phyloP scores from a whole-genome alignment of 2,113 vertebrate genomes.

The Serinus canaria region DNA sequence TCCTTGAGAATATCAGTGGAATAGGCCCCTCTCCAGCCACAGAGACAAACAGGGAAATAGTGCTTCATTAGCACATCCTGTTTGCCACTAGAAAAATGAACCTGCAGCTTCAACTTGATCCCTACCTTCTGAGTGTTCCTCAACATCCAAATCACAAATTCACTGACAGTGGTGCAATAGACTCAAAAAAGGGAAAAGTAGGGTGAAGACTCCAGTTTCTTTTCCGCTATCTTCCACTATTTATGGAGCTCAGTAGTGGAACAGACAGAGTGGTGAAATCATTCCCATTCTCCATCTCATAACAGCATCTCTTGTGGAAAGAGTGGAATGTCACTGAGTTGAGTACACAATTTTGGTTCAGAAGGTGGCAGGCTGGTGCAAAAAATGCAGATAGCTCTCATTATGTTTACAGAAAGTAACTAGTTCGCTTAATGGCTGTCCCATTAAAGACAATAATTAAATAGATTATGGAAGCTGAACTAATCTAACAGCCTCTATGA shows the following conservation, averaged over 20 bases:
- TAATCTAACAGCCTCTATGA: slow-evolving; percentile 19
- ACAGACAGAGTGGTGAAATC: not conserved
- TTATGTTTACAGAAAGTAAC: slow-evolving; percentile 17
- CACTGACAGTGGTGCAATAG: not conserved
- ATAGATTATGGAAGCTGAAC: slow-evolving; percentile 49
- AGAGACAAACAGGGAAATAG: not conserved
- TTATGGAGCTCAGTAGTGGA: not conserved
- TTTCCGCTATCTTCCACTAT: not conserved
- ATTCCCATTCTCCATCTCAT: not conserved
- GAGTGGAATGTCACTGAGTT: not conserved
- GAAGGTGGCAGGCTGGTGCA: not conserved
- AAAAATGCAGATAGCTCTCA: not conserved
- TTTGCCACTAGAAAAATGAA: not conserved
- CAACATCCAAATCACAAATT: not conserved
- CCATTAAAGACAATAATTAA: slow-evolving; percentile 54
- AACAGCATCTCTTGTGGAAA: not conserved
- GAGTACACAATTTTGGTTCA: not conserved
- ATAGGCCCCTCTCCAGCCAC: not conserved
- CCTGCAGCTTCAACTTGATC: not conserved
- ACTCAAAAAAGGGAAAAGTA: not conserved
- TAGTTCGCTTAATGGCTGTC: not conserved
- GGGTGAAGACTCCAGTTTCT: not conserved
- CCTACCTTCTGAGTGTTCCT: accelerated
- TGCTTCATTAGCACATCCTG: not conserved
- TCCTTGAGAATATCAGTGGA: not conserved